Conservation (phyloP, 2,113 vertebrate genomes). For the Atrichornis clamosus region DNA sequence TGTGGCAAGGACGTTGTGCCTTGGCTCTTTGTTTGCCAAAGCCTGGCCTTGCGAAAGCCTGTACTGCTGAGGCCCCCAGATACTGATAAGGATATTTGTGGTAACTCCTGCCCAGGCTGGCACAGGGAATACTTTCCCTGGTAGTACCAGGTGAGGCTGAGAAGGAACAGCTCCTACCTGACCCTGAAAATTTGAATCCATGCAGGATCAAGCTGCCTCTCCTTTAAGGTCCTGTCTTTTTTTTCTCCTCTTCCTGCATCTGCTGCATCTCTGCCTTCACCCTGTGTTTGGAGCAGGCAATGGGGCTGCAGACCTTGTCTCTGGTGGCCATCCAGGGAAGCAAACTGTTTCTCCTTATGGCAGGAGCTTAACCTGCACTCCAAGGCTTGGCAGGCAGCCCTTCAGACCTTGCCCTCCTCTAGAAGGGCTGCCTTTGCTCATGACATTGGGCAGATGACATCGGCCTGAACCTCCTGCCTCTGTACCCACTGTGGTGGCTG, state of each 20-base stretch:
- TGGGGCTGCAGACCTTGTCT: neutral
- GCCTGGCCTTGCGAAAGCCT: neutral
- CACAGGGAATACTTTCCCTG: neutral
- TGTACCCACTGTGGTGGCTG: neutral
- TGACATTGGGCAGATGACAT: neutral
- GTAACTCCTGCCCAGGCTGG: neutral
- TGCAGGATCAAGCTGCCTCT: neutral
- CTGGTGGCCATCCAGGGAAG: neutral
- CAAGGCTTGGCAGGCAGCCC: neutral
- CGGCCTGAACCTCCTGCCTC: neutral
- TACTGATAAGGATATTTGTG: neutral
- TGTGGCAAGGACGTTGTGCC: neutral
- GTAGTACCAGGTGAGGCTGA: neutral
- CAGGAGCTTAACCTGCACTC: neutral
- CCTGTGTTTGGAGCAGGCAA: neutral
- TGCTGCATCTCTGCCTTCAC: neutral
- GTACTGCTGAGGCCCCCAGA: neutral
- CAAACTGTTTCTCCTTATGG: neutral
- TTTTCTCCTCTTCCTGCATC: neutral
- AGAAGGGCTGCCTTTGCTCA: neutral
- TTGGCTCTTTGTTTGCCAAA: neutral
- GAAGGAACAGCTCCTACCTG: neutral
- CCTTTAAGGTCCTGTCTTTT: neutral
- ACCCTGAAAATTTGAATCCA: neutral
- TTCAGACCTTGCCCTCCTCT: neutral